Evolutionary conservation across 2,797 vertebrate genomes (phyloP).

Genomic region (Falco rusticolus): DNA sequence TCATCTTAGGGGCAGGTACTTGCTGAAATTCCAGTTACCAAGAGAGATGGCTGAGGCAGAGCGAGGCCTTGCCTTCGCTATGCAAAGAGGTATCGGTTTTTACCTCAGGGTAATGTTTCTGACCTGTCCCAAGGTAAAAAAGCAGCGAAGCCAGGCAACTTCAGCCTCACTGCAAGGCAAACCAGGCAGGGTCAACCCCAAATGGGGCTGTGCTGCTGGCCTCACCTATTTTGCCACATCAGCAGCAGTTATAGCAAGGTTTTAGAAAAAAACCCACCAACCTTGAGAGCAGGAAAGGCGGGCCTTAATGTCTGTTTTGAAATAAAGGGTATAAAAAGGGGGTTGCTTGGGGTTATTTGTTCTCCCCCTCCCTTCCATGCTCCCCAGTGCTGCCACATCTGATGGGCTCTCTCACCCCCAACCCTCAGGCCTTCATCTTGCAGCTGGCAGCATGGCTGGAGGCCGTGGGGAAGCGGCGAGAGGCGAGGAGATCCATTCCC

Average conservation of each 20-base stretch:
- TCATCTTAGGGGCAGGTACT: constrained; percentile 56
- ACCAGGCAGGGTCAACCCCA: not conserved
- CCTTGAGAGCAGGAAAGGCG: not conserved
- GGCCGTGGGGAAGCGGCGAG: not conserved
- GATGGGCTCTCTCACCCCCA: not conserved
- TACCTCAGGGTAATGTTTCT: not conserved
- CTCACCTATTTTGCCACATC: not conserved
- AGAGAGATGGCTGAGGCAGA: constrained; percentile 18
- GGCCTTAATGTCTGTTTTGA: not conserved
- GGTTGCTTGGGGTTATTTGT: not conserved
- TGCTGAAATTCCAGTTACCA: constrained; percentile 35
- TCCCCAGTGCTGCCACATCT: rapidly evolving
- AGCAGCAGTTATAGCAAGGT: not conserved
- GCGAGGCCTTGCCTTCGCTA: not conserved
- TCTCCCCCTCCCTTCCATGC: not conserved
- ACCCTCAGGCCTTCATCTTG: rapidly evolving
- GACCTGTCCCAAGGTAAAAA: not conserved
- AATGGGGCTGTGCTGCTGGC: not conserved
- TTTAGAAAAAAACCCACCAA: not conserved
- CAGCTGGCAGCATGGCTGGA: not conserved
- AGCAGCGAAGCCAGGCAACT: not conserved
- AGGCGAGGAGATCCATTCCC: not conserved
- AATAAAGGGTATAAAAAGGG: not conserved
- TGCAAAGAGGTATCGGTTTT: not conserved
- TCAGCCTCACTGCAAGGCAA: not conserved